Conservation (phyloP, 2,797 vertebrate genomes). For the Emys orbicularis region DNA sequence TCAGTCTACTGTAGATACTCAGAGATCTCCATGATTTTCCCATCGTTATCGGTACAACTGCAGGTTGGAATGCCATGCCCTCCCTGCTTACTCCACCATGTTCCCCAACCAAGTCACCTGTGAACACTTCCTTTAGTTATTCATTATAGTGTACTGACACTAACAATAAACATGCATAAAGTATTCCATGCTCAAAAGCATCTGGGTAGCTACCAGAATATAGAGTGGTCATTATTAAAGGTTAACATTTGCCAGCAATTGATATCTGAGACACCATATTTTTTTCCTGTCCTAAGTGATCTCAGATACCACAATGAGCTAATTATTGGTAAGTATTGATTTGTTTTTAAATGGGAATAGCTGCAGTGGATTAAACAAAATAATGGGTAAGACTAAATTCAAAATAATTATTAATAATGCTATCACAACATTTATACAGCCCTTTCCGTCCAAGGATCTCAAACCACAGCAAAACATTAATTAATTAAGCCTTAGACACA, state of each 20-base stretch:
- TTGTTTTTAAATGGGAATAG: background rate
- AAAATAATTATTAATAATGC: conserved; percentile 1
- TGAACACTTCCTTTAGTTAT: background rate
- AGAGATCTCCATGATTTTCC: background rate
- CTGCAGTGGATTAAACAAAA: conserved; percentile 3
- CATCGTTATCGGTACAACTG: background rate
- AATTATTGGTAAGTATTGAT: background rate
- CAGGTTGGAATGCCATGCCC: fast-evolving
- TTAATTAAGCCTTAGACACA: background rate
- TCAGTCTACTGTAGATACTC: background rate
- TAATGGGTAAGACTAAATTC: background rate
- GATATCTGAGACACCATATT: background rate
- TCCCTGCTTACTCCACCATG: background rate
- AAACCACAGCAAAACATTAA: conserved; percentile 3
- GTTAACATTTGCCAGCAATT: conserved; percentile 25
- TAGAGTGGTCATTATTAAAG: background rate
- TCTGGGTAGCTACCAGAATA: conserved; percentile 30
- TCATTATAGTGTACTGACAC: background rate
- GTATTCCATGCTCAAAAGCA: background rate
- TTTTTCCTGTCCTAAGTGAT: background rate
- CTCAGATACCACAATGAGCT: background rate
- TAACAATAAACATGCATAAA: background rate
- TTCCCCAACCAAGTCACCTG: background rate
- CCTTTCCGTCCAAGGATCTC: background rate
- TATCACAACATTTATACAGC: background rate